phyloP scores from a whole-genome alignment of 2,113 vertebrate species.

The Tupaia tana region DNA sequence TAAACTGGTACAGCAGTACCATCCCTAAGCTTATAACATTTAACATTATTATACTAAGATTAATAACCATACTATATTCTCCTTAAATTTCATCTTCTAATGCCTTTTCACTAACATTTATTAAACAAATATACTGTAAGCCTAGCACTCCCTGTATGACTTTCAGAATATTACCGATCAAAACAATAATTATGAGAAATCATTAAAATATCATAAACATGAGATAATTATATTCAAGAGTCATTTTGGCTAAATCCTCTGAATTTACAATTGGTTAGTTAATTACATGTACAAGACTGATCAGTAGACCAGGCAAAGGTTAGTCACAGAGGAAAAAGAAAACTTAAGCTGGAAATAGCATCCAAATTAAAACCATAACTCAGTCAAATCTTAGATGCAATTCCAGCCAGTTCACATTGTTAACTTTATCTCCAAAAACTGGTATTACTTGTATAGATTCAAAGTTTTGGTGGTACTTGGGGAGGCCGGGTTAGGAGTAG shows the following conservation, averaged over 20 bases:
- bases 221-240: conserved; percentile 46
- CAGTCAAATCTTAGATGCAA: neutral
- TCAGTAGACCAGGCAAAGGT: conserved; percentile 9
- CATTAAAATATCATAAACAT: conserved; percentile 57
- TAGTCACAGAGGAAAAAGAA: neutral
- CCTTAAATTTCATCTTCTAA: neutral
- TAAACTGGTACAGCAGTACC: neutral
- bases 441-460: neutral
- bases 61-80: neutral
- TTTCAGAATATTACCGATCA: conserved; percentile 53
- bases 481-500: neutral
- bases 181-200: conserved; percentile 53
- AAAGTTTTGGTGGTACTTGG: neutral
- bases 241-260: conserved; percentile 42
- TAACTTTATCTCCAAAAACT: neutral
- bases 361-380: neutral
- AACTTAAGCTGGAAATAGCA: neutral
- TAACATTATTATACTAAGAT: conserved; percentile 14
- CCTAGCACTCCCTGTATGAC: neutral
- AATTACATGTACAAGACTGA: conserved; percentile 58
- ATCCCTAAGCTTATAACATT: neutral
- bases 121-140: conserved; percentile 6
- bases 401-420: neutral
- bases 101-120: conserved; percentile 6
- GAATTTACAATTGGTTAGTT: conserved; percentile 52